These are phyloP conservation scores for Ceratina calcarata DNA, from an alignment of 1,140 invertebrate species.

Conservation along the genomic window DNA sequence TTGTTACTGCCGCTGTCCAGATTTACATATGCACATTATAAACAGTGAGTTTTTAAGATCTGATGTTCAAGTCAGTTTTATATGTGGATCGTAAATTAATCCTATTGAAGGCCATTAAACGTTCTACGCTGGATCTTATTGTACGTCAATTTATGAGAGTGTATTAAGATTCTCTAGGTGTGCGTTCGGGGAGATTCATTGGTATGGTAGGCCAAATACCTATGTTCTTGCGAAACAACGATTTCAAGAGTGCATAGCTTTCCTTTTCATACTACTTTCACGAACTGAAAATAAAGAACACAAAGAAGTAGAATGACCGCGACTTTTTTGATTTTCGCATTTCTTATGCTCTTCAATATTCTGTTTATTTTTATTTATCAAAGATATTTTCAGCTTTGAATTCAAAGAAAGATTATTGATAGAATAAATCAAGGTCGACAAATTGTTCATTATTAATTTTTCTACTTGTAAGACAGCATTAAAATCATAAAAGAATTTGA, in stretches of 20 bases:
- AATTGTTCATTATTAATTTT: neutral
- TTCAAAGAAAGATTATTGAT: neutral
- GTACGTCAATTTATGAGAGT: constrained; percentile 69
- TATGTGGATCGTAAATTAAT: constrained; percentile 67
- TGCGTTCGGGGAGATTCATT: neutral
- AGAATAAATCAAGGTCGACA: neutral
- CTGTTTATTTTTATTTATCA: neutral
- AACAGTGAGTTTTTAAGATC: constrained; percentile 16
- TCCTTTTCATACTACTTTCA: constrained; percentile 17
- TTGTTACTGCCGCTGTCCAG: neutral
- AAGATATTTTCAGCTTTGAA: neutral
- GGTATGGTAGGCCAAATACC: constrained; percentile 10
- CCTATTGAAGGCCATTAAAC: constrained; percentile 73
- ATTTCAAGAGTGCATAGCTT: constrained; percentile 19
- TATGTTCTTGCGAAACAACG: constrained; percentile 18
- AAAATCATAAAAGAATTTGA: neutral
- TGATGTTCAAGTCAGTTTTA: constrained; percentile 19
- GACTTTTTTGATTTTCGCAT: neutral
- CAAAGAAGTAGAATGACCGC: neutral
- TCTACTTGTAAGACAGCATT: neutral
- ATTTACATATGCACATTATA: neutral
- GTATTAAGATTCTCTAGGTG: constrained; percentile 60
- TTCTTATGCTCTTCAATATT: neutral
- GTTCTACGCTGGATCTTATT: constrained; percentile 71
- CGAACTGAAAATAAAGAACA: neutral